phyloP scores from a whole-genome alignment of 2,113 vertebrate species.

The Spea multiplicata region DNA sequence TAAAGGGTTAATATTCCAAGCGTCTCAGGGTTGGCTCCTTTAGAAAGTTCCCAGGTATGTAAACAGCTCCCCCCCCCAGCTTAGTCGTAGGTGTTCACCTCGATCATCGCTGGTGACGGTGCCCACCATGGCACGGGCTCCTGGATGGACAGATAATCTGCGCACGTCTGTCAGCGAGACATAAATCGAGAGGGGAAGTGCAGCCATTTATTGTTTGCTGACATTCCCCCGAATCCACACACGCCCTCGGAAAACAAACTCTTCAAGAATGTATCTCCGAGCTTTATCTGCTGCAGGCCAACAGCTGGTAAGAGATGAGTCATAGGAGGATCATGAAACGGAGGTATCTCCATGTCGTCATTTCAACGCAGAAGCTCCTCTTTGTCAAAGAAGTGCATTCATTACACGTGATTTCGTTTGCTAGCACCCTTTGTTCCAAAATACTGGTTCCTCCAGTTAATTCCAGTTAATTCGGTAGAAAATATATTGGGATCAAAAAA shows the following conservation, averaged over 20 bases:
- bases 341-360: conserved; percentile 25
- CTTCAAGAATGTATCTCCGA: conserved; percentile 57
- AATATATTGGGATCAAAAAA: too few species aligned
- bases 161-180: conserved; percentile 54
- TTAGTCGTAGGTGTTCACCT: too few species aligned
- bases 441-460: conserved; percentile 26
- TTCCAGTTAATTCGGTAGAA: background rate
- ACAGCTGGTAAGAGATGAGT: conserved; percentile 58
- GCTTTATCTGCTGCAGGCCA: conserved; percentile 58
- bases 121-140: conserved; percentile 17
- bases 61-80: too few species aligned
- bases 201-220: conserved; percentile 60
- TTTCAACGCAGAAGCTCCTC: conserved; percentile 15
- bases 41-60: too few species aligned
- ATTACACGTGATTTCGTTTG: conserved; percentile 31
- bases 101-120: too few species aligned
- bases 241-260: conserved; percentile 63
- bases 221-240: conserved; percentile 56
- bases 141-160: conserved; percentile 44
- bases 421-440: conserved; percentile 24
- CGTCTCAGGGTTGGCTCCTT: too few species aligned
- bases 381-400: conserved; percentile 12
- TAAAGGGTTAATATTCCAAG: too few species aligned
- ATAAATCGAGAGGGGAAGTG: conserved; percentile 50
- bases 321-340: conserved; percentile 54